Percentiles rank a stretch among this genome's conserved stretches.
These are phyloP conservation scores for Martes martes DNA, from an alignment of 2,113 vertebrate genomes.

Conservation along the genomic window DNA sequence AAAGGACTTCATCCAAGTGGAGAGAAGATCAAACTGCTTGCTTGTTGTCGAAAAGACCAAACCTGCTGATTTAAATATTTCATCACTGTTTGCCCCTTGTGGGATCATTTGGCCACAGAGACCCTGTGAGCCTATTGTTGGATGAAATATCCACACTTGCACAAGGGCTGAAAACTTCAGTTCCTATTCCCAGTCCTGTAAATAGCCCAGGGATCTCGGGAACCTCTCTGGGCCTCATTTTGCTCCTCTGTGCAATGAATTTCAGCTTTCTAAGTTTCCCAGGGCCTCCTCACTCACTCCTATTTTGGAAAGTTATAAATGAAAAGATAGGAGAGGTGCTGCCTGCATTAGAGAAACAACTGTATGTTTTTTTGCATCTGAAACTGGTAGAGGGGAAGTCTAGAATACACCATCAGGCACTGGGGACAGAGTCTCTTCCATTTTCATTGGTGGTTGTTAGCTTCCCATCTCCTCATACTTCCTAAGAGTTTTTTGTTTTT, in stretches of 20 bases:
- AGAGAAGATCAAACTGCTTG: not conserved
- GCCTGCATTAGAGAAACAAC: not conserved
- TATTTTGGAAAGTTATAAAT: not conserved
- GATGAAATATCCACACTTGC: not conserved
- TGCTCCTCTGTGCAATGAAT: not conserved
- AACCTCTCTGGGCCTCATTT: not conserved
- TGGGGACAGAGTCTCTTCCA: not conserved
- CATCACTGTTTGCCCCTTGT: not conserved
- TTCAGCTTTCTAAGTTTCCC: not conserved
- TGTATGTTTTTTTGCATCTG: not conserved
- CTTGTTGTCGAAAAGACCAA: not conserved
- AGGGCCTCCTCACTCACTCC: not conserved
- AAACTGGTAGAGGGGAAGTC: not conserved
- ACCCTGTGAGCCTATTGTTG: not conserved
- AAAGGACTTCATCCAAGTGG: not conserved
- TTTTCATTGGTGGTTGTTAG: not conserved
- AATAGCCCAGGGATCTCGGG: not conserved
- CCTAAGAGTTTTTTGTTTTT: not conserved
- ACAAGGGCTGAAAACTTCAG: not conserved
- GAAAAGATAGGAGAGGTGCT: not conserved
- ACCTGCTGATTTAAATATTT: not conserved
- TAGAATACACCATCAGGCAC: not conserved
- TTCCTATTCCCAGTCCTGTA: not conserved
- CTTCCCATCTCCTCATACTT: not conserved
- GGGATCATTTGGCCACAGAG: not conserved